These are phyloP conservation scores for Callyntrura guangdongensis DNA, from an alignment of 2,888 invertebrate species.

Conservation along the genomic window DNA sequence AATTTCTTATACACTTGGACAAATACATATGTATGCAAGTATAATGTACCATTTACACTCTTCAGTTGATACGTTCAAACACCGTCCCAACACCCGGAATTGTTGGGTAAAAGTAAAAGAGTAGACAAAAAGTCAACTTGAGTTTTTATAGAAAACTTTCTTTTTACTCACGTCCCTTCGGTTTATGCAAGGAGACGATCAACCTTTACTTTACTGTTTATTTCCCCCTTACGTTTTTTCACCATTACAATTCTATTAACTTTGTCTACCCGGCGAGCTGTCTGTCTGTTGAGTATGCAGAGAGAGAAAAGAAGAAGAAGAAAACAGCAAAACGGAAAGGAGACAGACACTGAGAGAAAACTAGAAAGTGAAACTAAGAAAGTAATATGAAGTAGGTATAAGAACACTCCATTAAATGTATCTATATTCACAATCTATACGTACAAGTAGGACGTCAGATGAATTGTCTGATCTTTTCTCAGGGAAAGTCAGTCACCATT, in stretches of 20 bases:
- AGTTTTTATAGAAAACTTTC: constrained; percentile 29
- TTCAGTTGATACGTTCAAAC: constrained; percentile 42
- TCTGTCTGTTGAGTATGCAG: constrained; percentile 22
- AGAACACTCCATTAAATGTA: neutral
- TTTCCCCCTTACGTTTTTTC: constrained; percentile 36
- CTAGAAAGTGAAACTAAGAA: constrained; percentile 21
- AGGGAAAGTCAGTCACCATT: constrained; percentile 29
- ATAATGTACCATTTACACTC: neutral
- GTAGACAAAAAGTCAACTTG: constrained; percentile 47
- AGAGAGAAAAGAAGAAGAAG: neutral
- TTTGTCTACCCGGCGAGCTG: constrained; percentile 18
- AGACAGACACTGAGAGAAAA: constrained; percentile 32
- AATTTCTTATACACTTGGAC: neutral
- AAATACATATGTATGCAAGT: neutral
- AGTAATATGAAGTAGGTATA: neutral
- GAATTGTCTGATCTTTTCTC: constrained; percentile 11
- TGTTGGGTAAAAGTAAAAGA: neutral
- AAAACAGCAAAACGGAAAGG: constrained; percentile 18
- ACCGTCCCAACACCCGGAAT: constrained; percentile 24
- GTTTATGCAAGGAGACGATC: neutral
- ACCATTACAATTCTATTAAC: constrained; percentile 46
- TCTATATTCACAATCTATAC: neutral
- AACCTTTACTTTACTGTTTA: neutral
- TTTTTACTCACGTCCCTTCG: neutral
- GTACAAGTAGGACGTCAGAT: neutral